Percentiles rank a stretch among this genome's conserved stretches.
phyloP scores from a whole-genome alignment of 2,797 vertebrate genomes.

The Lepilemur septentrionalis region DNA sequence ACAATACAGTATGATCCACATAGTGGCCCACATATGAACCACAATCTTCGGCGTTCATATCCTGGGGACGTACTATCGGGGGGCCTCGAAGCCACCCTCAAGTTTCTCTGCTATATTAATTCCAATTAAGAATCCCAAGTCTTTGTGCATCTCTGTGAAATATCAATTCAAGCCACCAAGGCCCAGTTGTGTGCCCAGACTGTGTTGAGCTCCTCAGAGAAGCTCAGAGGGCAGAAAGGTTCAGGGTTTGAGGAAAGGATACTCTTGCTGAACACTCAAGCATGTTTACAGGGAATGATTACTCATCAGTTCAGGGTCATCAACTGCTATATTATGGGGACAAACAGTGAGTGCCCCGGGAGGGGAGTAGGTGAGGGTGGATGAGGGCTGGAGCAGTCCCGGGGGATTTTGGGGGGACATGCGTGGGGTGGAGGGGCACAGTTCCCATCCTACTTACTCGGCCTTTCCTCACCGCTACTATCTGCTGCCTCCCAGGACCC shows the following conservation, averaged over 20 bases:
- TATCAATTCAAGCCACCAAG: background rate
- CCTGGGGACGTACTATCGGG: background rate
- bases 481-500: background rate
- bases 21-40: too few species aligned
- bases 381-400: background rate
- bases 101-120: background rate
- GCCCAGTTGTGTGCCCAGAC: background rate
- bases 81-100: background rate
- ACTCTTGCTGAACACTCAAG: background rate
- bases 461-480: background rate
- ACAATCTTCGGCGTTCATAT: background rate
- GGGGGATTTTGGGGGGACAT: background rate
- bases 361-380: rapidly evolving
- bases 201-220: background rate
- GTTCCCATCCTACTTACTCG: background rate
- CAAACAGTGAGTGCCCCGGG: background rate
- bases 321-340: background rate
- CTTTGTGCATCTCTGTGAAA: background rate
- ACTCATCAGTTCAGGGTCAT: rapidly evolving
- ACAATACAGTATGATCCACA: background rate
- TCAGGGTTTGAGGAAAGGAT: background rate
- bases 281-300: background rate
- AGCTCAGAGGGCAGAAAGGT: background rate
- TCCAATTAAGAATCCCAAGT: background rate
- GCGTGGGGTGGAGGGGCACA: too few species aligned